These are phyloP conservation scores for Morpho achilles DNA, from an alignment of 2,888 invertebrate genomes.

Conservation along the genomic window DNA sequence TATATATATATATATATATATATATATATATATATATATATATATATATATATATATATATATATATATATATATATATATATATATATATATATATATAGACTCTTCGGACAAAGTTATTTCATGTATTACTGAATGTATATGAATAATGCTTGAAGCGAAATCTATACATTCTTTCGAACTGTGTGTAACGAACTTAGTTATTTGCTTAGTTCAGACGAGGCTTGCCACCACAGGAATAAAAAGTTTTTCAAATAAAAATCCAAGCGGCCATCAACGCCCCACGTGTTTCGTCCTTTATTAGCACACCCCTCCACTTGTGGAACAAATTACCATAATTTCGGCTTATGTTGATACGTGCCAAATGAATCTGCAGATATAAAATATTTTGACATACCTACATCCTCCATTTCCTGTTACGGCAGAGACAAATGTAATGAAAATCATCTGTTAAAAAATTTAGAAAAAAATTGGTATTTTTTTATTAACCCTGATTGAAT, in stretches of 20 bases:
- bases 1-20: too few species aligned
- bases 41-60: too few species aligned
- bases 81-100: too few species aligned
- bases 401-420: conserved; percentile 10
- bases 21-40: too few species aligned
- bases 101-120: too few species aligned
- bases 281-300: conserved; percentile 55
- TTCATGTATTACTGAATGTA: too few species aligned
- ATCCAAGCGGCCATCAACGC: conserved; percentile 51
- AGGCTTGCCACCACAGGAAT: conserved; percentile 64
- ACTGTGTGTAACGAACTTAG: conserved; percentile 43
- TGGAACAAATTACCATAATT: conserved; percentile 32
- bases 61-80: too few species aligned
- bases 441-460: too few species aligned
- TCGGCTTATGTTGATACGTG: conserved; percentile 25
- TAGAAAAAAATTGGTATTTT: too few species aligned
- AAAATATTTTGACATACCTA: background rate
- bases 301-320: conserved; percentile 35
- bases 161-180: too few species aligned
- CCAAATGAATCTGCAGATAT: conserved; percentile 16
- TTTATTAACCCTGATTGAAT: too few species aligned
- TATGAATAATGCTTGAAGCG: too few species aligned
- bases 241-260: conserved; percentile 75
- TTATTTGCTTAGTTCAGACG: conserved; percentile 74
- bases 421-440: conserved; percentile 3